These are phyloP conservation scores for Sardinella longiceps DNA, from an alignment of 2,797 vertebrate genomes.

Conservation along the genomic window DNA sequence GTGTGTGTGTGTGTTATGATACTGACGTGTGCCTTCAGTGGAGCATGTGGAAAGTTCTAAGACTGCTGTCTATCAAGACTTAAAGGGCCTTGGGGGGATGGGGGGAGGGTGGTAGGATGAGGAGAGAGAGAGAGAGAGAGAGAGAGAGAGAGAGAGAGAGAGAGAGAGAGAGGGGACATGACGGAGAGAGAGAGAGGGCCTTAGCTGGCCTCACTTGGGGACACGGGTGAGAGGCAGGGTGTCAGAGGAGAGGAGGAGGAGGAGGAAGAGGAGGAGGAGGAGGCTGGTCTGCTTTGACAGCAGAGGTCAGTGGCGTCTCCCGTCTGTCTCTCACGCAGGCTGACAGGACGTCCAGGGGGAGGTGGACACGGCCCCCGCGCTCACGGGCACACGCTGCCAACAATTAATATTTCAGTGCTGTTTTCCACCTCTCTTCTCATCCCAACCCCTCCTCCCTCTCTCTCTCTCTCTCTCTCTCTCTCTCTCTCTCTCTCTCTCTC, in stretches of 20 bases:
- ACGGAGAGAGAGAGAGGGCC: neutral
- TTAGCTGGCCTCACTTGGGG: slow-evolving; percentile 6
- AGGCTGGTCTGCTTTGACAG: slow-evolving; percentile 71
- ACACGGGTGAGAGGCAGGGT: neutral
- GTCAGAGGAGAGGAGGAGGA: neutral
- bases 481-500: neutral
- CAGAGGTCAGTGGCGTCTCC: slow-evolving; percentile 77
- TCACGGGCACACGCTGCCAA: slow-evolving; percentile 64
- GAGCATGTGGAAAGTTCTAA: neutral
- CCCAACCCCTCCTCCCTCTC: slow-evolving; percentile 55
- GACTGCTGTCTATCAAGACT: neutral
- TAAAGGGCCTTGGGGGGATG: neutral
- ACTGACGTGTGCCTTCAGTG: too few relatives aligned
- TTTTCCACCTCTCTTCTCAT: slow-evolving; percentile 54
- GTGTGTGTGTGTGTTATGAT: neutral
- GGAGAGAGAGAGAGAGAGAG: neutral
- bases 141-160: neutral
- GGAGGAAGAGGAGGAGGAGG: neutral
- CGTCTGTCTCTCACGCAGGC: slow-evolving; percentile 66
- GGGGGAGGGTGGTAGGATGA: neutral
- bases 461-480: slow-evolving; percentile 3
- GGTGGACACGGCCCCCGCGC: slow-evolving; percentile 58
- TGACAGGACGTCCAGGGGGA: slow-evolving; percentile 79
- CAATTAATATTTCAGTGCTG: slow-evolving; percentile 82
- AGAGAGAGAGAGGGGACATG: neutral